Conservation (phyloP, 2,888 invertebrate genomes). For the Fragum fragum region DNA sequence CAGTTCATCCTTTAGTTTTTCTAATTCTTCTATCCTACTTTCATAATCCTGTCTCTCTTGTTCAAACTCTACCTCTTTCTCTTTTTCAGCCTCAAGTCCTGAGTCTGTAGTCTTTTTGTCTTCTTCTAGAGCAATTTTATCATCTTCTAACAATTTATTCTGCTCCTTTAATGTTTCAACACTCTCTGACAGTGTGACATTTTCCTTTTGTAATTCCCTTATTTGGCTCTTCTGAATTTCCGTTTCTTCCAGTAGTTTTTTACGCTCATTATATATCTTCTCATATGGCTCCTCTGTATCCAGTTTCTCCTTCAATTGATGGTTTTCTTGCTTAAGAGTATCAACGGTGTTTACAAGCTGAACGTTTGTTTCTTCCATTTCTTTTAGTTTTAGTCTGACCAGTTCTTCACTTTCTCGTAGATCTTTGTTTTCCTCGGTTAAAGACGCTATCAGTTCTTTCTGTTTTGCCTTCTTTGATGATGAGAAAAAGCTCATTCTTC, state of each 20-base stretch:
- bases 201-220: conserved; percentile 43
- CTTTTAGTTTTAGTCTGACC: conserved; percentile 26
- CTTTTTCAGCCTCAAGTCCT: conserved; percentile 32
- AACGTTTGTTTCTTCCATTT: conserved; percentile 30
- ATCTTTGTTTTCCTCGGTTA: conserved; percentile 44
- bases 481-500: conserved; percentile 29
- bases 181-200: conserved; percentile 32
- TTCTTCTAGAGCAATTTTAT: conserved; percentile 10
- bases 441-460: conserved; percentile 38
- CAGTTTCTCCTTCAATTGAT: conserved; percentile 46
- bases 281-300: conserved; percentile 62
- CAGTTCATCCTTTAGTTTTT: conserved; percentile 54
- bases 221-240: conserved; percentile 34
- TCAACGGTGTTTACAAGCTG: conserved; percentile 32
- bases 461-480: conserved; percentile 35
- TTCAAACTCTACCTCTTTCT: conserved; percentile 38
- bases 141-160: conserved; percentile 18
- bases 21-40: conserved; percentile 46
- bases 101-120: conserved; percentile 1
- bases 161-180: conserved; percentile 27
- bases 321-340: conserved; percentile 40
- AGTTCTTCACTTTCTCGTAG: conserved; percentile 39
- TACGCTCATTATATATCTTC: conserved; percentile 58
- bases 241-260: conserved; percentile 40
- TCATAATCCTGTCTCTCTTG: conserved; percentile 45